Percentiles rank a stretch among this genome's conserved stretches.
These are phyloP conservation scores for Leucoraja erinaceus DNA, from an alignment of 2,113 vertebrate genomes.

Conservation along the genomic window DNA sequence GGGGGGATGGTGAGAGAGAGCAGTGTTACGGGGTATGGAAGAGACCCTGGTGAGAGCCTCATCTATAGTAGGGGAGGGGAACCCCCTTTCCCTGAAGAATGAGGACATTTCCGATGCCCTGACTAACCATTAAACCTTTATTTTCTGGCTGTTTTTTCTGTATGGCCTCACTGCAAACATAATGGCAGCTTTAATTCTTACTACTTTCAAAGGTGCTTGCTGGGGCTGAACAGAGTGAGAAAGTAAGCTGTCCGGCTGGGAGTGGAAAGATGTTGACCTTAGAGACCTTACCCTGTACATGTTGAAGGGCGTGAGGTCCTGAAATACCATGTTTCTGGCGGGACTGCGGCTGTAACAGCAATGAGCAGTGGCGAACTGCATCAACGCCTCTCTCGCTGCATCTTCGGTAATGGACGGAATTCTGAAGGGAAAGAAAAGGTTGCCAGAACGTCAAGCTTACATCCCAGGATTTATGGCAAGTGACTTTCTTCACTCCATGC, in stretches of 20 bases:
- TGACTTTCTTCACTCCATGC: neutral
- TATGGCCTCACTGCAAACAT: too few species aligned
- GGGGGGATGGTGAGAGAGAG: too few species aligned
- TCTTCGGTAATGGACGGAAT: conserved; percentile 53
- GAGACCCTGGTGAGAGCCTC: too few species aligned
- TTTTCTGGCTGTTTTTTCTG: too few species aligned
- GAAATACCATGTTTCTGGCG: conserved; percentile 53
- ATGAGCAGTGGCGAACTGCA: conserved; percentile 43
- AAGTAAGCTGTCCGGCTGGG: neutral
- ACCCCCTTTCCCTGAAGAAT: too few species aligned
- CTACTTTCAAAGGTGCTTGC: too few species aligned
- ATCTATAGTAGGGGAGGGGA: too few species aligned
- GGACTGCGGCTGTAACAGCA: conserved; percentile 53
- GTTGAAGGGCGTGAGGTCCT: conserved; percentile 51
- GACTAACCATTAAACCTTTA: too few species aligned
- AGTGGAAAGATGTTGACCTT: too few species aligned
- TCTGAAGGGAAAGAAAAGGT: conserved; percentile 42
- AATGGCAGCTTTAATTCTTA: too few species aligned
- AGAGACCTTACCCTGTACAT: conserved; percentile 52
- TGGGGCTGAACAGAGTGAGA: neutral
- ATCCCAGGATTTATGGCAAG: neutral
- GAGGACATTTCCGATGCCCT: too few species aligned
- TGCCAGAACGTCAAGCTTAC: neutral
- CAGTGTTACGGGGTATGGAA: too few species aligned
- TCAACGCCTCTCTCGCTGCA: conserved; percentile 44